Evolutionary conservation across 2,888 invertebrate species (phyloP).

Genomic region (Brachyopa scutellaris): DNA sequence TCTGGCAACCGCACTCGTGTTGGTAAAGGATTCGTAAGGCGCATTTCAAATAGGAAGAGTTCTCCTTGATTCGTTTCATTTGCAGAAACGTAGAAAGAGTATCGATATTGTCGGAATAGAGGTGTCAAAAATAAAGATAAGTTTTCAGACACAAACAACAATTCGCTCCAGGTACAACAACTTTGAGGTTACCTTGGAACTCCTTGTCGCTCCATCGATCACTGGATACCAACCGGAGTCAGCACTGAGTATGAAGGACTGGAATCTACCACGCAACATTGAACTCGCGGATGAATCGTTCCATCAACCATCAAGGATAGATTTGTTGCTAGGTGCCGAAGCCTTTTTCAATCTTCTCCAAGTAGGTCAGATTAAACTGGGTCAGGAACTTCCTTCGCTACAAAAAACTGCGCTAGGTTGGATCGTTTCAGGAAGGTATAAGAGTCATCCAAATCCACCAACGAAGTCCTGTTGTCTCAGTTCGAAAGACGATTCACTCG

Average conservation of each 20-base stretch:
- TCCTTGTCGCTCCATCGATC: no score
- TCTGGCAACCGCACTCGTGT: constrained; percentile 15
- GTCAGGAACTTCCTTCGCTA: no score
- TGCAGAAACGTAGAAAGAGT: neutral
- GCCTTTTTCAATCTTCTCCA: constrained; percentile 33
- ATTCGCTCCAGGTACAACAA: constrained; percentile 2
- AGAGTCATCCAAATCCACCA: no score
- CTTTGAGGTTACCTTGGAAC: no score
- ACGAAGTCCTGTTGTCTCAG: no score
- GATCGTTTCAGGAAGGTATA: no score
- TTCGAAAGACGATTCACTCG: no score
- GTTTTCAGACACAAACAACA: neutral
- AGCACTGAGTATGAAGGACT: no score
- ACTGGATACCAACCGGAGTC: no score
- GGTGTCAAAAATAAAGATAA: neutral
- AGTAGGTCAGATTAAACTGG: neutral
- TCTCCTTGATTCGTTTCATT: constrained; percentile 24
- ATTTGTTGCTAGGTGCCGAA: constrained; percentile 46
- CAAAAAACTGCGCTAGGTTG: no score
- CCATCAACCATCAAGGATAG: constrained; percentile 28
- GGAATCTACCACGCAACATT: no score
- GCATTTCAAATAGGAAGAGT: constrained; percentile 6
- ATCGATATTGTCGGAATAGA: constrained; percentile 3
- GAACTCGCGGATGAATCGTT: no score
- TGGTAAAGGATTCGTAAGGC: constrained; percentile 6